A percentile compares a stretch with the other conserved stretches of the same genome.
Evolutionary conservation across 2,888 invertebrate species (phyloP).

Genomic region (Lasioglossum figueresi): DNA sequence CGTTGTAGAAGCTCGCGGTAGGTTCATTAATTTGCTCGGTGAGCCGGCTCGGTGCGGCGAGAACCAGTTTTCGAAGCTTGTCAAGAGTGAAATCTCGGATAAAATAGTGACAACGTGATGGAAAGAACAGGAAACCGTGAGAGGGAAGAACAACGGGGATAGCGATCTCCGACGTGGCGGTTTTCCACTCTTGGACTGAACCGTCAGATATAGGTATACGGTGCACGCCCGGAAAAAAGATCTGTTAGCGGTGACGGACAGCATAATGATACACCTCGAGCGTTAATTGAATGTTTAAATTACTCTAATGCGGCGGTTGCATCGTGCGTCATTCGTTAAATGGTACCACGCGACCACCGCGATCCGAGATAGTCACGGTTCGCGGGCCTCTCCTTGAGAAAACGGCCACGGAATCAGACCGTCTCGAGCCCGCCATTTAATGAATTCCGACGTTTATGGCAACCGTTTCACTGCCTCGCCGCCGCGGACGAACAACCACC

Average conservation of each 20-base stretch:
- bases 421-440: constrained; percentile 1
- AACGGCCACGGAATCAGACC: constrained; percentile 31
- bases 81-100: constrained; percentile 17
- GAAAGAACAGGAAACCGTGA: not conserved
- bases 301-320: constrained; percentile 49
- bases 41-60: not conserved
- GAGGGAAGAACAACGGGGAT: constrained; percentile 10
- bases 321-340: constrained; percentile 62
- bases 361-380: constrained; percentile 64
- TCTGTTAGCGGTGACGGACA: constrained; percentile 23
- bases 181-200: not conserved
- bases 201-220: not conserved
- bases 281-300: constrained; percentile 60
- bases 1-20: not conserved
- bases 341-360: constrained; percentile 51
- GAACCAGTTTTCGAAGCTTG: constrained; percentile 24
- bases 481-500: constrained; percentile 1
- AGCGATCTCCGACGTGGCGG: not conserved
- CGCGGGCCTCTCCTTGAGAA: constrained; percentile 28
- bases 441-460: constrained; percentile 18
- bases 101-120: constrained; percentile 5
- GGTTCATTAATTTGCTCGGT: constrained; percentile 23
- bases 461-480: not conserved
- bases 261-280: constrained; percentile 43
- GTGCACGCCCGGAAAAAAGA: constrained; percentile 6